Percentiles rank a stretch among this genome's conserved stretches.
Evolutionary conservation across 2,113 vertebrate species (phyloP).

Genomic region (Theristicus caerulescens): DNA sequence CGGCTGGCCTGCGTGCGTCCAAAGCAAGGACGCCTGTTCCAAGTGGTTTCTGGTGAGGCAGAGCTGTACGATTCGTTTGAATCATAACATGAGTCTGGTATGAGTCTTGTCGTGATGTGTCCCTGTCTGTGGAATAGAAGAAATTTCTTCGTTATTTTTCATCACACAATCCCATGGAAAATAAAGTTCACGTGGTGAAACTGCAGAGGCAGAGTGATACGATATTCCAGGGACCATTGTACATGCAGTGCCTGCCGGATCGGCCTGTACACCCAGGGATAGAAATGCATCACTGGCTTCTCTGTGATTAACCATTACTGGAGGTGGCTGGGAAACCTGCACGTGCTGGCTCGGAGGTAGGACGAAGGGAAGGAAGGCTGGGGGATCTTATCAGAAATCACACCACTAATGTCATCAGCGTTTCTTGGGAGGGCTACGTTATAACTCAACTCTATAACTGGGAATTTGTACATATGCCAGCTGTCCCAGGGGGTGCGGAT

Average conservation of each 20-base stretch:
- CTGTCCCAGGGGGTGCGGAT: constrained; percentile 45
- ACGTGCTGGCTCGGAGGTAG: not conserved
- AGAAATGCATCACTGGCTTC: not conserved
- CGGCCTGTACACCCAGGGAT: not conserved
- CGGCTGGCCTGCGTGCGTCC: not conserved
- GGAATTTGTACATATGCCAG: constrained; percentile 72
- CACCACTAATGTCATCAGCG: not conserved
- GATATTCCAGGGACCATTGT: not conserved
- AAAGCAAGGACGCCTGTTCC: not conserved
- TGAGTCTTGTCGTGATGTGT: not conserved
- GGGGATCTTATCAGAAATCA: constrained; percentile 1
- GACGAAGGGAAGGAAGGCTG: not conserved
- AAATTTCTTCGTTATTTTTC: constrained; percentile 32
- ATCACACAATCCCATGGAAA: not conserved
- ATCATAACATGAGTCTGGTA: constrained; percentile 51
- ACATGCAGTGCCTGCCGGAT: not conserved
- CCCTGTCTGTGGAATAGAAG: constrained; percentile 25
- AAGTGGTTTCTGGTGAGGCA: constrained; percentile 51
- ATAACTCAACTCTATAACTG: constrained; percentile 61
- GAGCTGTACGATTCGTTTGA: not conserved
- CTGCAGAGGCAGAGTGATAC: not conserved
- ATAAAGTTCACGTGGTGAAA: not conserved
- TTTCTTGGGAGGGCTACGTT: constrained; percentile 59
- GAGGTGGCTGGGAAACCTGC: not conserved
- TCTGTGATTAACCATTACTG: not conserved